Evolutionary conservation across 2,888 invertebrate genomes (phyloP).

Genomic region (Leucozona laternaria): DNA sequence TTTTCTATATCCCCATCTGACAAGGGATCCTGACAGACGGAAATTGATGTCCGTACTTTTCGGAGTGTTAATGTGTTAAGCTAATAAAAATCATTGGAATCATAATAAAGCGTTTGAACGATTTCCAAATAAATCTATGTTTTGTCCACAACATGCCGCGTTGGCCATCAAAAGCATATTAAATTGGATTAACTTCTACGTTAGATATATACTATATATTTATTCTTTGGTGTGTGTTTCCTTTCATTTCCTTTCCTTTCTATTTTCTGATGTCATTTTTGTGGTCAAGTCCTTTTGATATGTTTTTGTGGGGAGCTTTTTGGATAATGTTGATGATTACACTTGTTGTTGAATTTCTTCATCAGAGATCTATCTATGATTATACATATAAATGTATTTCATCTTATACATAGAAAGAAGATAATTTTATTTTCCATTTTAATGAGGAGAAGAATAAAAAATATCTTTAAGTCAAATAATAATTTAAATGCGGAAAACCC

Average conservation of each 20-base stretch:
- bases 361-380: not conserved
- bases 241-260: not conserved
- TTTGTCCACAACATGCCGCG: constrained; percentile 36
- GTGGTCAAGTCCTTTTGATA: constrained; percentile 20
- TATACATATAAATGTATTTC: too few species aligned
- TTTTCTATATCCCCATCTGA: constrained; percentile 40
- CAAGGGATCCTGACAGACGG: constrained; percentile 68
- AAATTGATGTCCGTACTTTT: constrained; percentile 71
- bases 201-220: constrained; percentile 57
- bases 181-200: constrained; percentile 66
- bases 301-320: not conserved
- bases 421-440: not conserved
- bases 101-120: constrained; percentile 73
- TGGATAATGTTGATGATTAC: constrained; percentile 9
- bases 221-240: constrained; percentile 29
- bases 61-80: constrained; percentile 73
- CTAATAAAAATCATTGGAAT: constrained; percentile 73
- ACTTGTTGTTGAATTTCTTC: constrained; percentile 23
- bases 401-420: too few species aligned
- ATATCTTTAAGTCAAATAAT: too few species aligned
- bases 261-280: constrained; percentile 19
- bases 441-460: too few species aligned
- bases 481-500: too few species aligned
- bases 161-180: constrained; percentile 48
- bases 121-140: constrained; percentile 62